Conservation (phyloP, 2,888 invertebrate genomes). For the Lasioglossum malachurum region DNA sequence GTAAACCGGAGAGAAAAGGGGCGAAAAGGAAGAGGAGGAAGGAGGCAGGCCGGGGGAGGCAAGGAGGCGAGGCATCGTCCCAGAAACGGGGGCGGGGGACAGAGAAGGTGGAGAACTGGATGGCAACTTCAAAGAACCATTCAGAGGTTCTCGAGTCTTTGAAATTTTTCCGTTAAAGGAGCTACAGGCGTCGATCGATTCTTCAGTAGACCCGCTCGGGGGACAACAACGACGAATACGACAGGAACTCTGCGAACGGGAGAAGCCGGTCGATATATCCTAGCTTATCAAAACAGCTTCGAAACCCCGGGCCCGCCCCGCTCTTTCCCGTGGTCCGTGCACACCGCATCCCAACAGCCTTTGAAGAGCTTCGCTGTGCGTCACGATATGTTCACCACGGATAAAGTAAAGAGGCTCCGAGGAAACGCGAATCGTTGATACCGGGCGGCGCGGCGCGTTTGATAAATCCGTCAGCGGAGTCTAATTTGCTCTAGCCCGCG, state of each 20-base stretch:
- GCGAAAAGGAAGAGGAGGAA: not conserved
- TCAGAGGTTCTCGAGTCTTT: slow-evolving; percentile 66
- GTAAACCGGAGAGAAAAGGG: slow-evolving; percentile 19
- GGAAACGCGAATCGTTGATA: slow-evolving; percentile 2
- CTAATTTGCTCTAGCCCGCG: not conserved
- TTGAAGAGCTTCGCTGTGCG: slow-evolving; percentile 36
- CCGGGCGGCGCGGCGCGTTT: not conserved
- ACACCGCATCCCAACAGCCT: not conserved
- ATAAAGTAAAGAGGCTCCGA: slow-evolving; percentile 1
- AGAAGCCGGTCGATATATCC: slow-evolving; percentile 58
- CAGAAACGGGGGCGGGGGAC: slow-evolving; percentile 22
- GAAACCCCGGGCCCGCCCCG: slow-evolving; percentile 1
- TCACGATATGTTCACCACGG: slow-evolving; percentile 31
- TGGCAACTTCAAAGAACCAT: slow-evolving; percentile 74
- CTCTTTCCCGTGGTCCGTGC: not conserved
- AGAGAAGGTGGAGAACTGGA: slow-evolving; percentile 59
- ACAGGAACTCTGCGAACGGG: slow-evolving; percentile 29
- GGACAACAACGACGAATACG: slow-evolving; percentile 52
- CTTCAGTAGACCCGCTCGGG: slow-evolving; percentile 39
- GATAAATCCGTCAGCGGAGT: not conserved
- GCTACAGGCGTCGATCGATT: slow-evolving; percentile 69
- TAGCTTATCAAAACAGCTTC: slow-evolving; percentile 68
- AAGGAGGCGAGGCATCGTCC: slow-evolving; percentile 20
- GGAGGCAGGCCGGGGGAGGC: not conserved
- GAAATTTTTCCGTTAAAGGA: slow-evolving; percentile 72